Conservation (phyloP, 2,888 invertebrate genomes). For the Cotesia congregata region DNA sequence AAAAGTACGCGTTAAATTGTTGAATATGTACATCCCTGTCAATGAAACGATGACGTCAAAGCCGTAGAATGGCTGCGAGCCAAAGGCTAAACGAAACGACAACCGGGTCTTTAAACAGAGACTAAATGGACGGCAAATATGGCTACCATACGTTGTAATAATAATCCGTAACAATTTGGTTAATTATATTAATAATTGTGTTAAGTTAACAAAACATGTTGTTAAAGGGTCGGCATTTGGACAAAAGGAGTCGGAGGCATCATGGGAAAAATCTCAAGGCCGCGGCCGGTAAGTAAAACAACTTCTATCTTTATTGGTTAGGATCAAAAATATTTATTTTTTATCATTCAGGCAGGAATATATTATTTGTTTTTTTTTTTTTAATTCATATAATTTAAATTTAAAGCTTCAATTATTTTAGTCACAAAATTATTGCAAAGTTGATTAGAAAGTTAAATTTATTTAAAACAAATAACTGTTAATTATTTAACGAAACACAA, state of each 20-base stretch:
- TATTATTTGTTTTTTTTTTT: neutral
- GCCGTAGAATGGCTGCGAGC: conserved; percentile 59
- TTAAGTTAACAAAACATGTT: conserved; percentile 60
- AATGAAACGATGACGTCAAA: conserved; percentile 45
- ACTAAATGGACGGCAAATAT: conserved; percentile 57
- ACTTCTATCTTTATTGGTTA: conserved; percentile 42
- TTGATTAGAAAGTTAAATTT: neutral
- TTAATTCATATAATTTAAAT: neutral
- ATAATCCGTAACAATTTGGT: conserved; percentile 63
- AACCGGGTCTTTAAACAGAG: conserved; percentile 39
- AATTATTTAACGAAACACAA: no score
- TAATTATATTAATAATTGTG: conserved; percentile 50
- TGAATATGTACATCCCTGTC: conserved; percentile 47
- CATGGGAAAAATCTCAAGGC: conserved; percentile 63
- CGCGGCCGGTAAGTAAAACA: conserved; percentile 65
- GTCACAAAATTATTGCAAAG: neutral
- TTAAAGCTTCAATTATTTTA: neutral
- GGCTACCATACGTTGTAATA: conserved; percentile 61
- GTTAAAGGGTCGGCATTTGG: conserved; percentile 61
- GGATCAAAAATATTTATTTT: neutral
- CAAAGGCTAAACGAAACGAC: conserved; percentile 59
- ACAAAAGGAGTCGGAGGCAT: conserved; percentile 64
- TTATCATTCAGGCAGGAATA: neutral
- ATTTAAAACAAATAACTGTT: neutral
- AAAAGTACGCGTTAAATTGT: neutral